Evolutionary conservation across 2,113 vertebrate genomes (phyloP).

Genomic region (Paramisgurnus dabryanus): DNA sequence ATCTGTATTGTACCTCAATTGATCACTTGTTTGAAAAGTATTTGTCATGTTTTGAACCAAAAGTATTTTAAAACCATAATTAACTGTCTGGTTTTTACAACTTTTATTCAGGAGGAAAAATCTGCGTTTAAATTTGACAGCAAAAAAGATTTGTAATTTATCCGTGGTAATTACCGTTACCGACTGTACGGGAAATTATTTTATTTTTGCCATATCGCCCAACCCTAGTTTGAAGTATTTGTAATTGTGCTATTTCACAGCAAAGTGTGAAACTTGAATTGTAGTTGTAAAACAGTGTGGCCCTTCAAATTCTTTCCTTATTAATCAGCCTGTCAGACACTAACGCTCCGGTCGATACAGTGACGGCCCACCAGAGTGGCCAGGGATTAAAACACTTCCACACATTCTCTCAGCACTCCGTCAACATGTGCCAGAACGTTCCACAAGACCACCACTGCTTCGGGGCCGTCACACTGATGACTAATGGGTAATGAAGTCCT

Average conservation of each 20-base stretch:
- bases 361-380: conserved; percentile 50
- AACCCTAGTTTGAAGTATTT: background rate
- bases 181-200: too few species aligned
- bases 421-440: conserved; percentile 49
- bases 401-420: conserved; percentile 47
- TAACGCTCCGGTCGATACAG: conserved; percentile 53
- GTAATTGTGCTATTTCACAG: conserved; percentile 7
- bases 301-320: conserved; percentile 48
- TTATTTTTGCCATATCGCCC: too few species aligned
- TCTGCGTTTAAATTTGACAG: too few species aligned
- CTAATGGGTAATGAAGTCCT: conserved; percentile 56
- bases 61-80: too few species aligned
- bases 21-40: too few species aligned
- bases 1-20: too few species aligned
- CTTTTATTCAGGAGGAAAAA: too few species aligned
- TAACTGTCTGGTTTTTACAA: too few species aligned
- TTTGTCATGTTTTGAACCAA: too few species aligned
- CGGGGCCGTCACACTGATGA: conserved; percentile 51
- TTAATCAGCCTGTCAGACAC: conserved; percentile 59
- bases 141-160: too few species aligned
- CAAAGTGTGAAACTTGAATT: conserved; percentile 11
- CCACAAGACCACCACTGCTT: conserved; percentile 49
- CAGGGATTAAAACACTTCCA: conserved; percentile 60
- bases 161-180: too few species aligned
- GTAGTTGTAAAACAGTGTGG: conserved; percentile 19